Evolutionary conservation across 2,797 vertebrate species (phyloP).

Genomic region (Toxotes lorentzi): DNA sequence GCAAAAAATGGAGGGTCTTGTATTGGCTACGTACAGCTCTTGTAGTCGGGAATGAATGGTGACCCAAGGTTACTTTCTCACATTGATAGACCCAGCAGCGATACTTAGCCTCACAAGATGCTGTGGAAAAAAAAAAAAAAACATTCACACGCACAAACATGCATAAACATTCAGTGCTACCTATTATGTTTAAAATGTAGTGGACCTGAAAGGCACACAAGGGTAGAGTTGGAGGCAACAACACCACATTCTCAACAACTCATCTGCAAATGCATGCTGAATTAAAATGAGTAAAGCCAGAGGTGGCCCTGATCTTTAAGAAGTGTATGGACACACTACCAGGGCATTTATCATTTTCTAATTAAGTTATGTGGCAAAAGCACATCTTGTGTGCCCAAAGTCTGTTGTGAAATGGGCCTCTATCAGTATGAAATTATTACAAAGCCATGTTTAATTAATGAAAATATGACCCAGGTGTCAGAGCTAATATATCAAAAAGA

Average conservation of each 20-base stretch:
- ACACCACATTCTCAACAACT: constrained; percentile 16
- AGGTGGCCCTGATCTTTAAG: constrained; percentile 70
- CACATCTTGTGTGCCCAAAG: constrained; percentile 70
- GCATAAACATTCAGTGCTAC: constrained; percentile 15
- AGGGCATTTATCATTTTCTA: constrained; percentile 81
- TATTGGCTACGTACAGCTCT: constrained; percentile 16
- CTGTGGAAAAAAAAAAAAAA: neutral
- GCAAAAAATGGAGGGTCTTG: constrained; percentile 33
- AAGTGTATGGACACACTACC: constrained; percentile 61
- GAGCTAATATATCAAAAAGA: constrained; percentile 76
- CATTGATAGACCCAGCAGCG: constrained; percentile 40
- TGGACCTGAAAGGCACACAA: constrained; percentile 27
- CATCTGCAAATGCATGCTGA: constrained; percentile 41
- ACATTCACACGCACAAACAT: neutral
- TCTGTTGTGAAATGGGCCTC: constrained; percentile 68
- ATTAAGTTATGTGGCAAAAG: constrained; percentile 80
- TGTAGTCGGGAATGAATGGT: constrained; percentile 58
- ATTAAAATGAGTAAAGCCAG: constrained; percentile 61
- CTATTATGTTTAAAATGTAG: constrained; percentile 21
- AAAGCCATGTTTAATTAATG: constrained; percentile 81
- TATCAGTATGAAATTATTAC: constrained; percentile 73
- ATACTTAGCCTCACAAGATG: constrained; percentile 31
- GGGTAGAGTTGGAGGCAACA: constrained; percentile 22
- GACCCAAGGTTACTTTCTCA: constrained; percentile 53
- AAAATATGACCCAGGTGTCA: constrained; percentile 78